These are phyloP conservation scores for Gouania willdenowi DNA, from an alignment of 2,797 vertebrate species.

Conservation along the genomic window DNA sequence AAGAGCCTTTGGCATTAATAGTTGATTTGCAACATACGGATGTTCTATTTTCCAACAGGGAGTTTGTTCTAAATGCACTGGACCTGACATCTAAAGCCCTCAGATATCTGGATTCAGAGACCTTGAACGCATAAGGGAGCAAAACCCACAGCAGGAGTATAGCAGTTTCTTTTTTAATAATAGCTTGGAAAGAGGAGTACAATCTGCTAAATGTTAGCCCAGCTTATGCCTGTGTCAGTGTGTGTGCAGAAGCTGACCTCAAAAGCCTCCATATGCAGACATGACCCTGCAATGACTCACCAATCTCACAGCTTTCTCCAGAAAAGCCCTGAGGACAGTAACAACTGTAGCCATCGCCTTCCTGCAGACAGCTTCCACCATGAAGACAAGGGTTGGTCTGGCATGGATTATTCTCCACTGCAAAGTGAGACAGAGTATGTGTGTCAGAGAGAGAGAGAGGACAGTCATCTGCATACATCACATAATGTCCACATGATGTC, in stretches of 20 bases:
- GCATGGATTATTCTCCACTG: constrained; percentile 82
- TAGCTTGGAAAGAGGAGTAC: background rate
- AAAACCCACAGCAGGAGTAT: background rate
- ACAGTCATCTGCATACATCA: constrained; percentile 18
- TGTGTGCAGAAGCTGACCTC: constrained; percentile 37
- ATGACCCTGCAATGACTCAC: constrained; percentile 70
- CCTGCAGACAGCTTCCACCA: constrained; percentile 85
- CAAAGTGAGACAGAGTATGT: background rate
- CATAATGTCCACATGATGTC: constrained; percentile 1
- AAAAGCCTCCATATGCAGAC: constrained; percentile 8
- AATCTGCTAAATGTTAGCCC: constrained; percentile 23
- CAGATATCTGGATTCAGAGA: constrained; percentile 10
- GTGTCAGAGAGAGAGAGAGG: background rate
- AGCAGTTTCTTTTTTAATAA: background rate
- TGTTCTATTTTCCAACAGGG: constrained; percentile 32
- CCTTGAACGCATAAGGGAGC: constrained; percentile 1
- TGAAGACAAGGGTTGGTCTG: constrained; percentile 91
- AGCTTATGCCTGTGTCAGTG: constrained; percentile 20
- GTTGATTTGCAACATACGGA: constrained; percentile 34
- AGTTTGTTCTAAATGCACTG: constrained; percentile 16
- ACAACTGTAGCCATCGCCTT: constrained; percentile 85
- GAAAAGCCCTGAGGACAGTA: constrained; percentile 87
- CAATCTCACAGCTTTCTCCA: constrained; percentile 96
- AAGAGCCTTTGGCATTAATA: constrained; percentile 38
- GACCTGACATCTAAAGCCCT: constrained; percentile 19